A percentile compares a stretch with the other conserved stretches of the same genome.
These are phyloP conservation scores for Epizoanthus stellaris DNA, from an alignment of 92 coral and sea anemone species.

Conservation along the genomic window DNA sequence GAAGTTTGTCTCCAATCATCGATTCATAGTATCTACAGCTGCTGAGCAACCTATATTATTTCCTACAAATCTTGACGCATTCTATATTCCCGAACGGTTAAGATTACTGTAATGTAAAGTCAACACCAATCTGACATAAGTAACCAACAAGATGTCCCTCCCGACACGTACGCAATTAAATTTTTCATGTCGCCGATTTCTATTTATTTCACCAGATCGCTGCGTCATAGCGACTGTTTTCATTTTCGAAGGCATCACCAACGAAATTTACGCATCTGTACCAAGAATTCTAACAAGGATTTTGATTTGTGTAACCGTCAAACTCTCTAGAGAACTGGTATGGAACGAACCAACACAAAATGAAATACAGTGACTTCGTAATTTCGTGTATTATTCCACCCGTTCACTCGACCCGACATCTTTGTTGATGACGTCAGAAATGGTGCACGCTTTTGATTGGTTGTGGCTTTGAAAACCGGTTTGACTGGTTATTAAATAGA, in stretches of 20 bases:
- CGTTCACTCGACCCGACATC: conserved; percentile 49
- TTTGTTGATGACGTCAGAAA: conserved; percentile 47
- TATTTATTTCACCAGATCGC: conserved; percentile 8
- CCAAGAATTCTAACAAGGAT: not conserved
- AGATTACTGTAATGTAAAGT: not conserved
- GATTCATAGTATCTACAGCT: not conserved
- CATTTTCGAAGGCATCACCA: not conserved
- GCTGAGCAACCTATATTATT: not conserved
- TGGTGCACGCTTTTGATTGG: conserved; percentile 39
- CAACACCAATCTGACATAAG: not conserved
- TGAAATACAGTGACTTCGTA: conserved; percentile 6
- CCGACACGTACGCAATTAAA: conserved; percentile 38
- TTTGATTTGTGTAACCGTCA: conserved; percentile 1
- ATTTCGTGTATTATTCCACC: conserved; percentile 39
- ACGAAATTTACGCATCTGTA: not conserved
- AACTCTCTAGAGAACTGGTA: not conserved
- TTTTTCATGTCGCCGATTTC: not conserved
- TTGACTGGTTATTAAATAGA: conserved; percentile 17
- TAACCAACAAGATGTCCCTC: conserved; percentile 26
- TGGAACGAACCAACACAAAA: conserved; percentile 33
- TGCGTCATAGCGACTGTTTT: conserved; percentile 15
- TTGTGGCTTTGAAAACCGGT: conserved; percentile 18
- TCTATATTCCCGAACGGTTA: not conserved
- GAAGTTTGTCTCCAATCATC: not conserved
- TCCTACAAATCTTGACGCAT: not conserved